phyloP scores from a whole-genome alignment of 2,113 vertebrate species.

The Tangachromis dhanisi region DNA sequence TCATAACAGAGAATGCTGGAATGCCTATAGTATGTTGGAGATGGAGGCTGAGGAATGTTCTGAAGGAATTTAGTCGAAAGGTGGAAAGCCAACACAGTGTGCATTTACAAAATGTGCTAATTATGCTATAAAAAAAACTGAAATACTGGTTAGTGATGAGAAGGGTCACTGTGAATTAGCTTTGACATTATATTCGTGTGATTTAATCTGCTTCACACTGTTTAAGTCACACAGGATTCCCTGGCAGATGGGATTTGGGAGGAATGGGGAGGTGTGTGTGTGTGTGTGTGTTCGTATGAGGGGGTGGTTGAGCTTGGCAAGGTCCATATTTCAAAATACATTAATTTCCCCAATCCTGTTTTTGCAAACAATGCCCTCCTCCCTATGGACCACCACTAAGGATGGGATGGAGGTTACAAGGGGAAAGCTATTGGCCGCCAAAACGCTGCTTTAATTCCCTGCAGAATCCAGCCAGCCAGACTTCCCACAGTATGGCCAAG shows the following conservation, averaged over 20 bases:
- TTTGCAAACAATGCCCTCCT: constrained; percentile 61
- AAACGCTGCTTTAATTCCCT: constrained; percentile 65
- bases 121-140: constrained; percentile 1
- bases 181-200: constrained; percentile 49
- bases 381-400: constrained; percentile 54
- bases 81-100: constrained; percentile 37
- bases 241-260: constrained; percentile 51
- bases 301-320: constrained; percentile 37
- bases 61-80: constrained; percentile 44
- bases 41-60: constrained; percentile 51
- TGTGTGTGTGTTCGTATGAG: not conserved
- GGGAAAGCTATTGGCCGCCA: constrained; percentile 53
- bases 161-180: constrained; percentile 63
- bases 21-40: constrained; percentile 20
- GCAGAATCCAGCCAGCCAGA: constrained; percentile 63
- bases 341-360: constrained; percentile 66
- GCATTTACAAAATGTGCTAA: constrained; percentile 50
- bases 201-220: constrained; percentile 64
- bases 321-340: constrained; percentile 68
- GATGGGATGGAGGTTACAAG: constrained; percentile 56
- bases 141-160: constrained; percentile 2
- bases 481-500: constrained; percentile 72
- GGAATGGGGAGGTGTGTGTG: not conserved
- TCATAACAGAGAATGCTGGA: constrained; percentile 40
- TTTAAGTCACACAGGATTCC: constrained; percentile 56